Evolutionary conservation across 2,797 vertebrate genomes (phyloP).

Genomic region (Eulemur mongoz): DNA sequence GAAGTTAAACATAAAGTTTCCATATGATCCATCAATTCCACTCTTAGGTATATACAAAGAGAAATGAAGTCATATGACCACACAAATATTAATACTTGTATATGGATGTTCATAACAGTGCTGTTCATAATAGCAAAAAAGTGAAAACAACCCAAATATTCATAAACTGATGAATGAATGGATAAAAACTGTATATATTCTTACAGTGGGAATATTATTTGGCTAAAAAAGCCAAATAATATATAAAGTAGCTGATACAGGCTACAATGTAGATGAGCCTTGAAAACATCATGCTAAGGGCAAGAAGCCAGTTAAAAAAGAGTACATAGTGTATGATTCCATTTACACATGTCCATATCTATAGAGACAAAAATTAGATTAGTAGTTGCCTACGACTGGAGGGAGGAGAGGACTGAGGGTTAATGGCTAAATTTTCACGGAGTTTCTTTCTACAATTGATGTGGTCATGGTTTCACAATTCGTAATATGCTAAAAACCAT

Average conservation of each 20-base stretch:
- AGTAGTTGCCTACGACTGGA: background rate
- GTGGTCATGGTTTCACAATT: background rate
- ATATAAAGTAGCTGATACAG: background rate
- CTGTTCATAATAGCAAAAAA: background rate
- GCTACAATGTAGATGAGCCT: background rate
- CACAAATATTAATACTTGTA: background rate
- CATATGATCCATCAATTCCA: background rate
- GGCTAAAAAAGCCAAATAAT: background rate
- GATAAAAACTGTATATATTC: background rate
- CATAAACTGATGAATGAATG: background rate
- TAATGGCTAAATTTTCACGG: background rate
- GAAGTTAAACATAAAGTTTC: background rate
- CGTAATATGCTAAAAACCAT: background rate
- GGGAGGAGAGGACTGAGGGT: background rate
- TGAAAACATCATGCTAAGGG: background rate
- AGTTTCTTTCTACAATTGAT: background rate
- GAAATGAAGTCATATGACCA: background rate
- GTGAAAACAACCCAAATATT: background rate
- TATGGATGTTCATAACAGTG: background rate
- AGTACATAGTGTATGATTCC: background rate
- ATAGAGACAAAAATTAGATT: background rate
- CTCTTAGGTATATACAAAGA: background rate
- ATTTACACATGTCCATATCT: background rate
- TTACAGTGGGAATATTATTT: background rate
- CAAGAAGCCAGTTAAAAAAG: background rate